A percentile compares a stretch with the other conserved stretches of the same genome.
Conservation (phyloP, 2,113 vertebrate species). For the Boulengeromyrus knoepffleri region DNA sequence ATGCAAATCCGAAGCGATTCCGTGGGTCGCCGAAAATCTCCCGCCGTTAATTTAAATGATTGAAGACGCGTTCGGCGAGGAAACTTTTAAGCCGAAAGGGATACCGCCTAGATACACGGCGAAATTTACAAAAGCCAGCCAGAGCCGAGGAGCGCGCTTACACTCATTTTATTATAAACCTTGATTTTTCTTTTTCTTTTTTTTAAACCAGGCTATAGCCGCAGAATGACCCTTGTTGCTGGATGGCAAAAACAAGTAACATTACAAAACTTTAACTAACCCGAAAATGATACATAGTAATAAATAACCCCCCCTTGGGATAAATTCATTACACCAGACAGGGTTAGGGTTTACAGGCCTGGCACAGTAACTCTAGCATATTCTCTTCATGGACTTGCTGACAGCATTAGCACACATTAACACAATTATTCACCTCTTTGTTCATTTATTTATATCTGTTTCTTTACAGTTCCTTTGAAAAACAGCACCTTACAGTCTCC, state of each 20-base stretch:
- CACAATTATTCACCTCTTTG: not conserved
- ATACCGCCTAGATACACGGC: not conserved
- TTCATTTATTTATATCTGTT: not conserved
- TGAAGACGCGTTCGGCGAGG: conserved; percentile 24
- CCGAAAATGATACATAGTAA: not conserved
- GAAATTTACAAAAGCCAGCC: not conserved
- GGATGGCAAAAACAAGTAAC: not conserved
- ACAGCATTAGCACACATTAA: not conserved
- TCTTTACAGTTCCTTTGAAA: not conserved
- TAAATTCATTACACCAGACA: not conserved
- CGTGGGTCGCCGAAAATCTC: conserved; percentile 14
- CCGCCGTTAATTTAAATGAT: conserved; percentile 30
- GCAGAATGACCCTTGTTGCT: not conserved
- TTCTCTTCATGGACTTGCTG: not conserved
- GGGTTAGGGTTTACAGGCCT: not conserved
- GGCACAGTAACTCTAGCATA: not conserved
- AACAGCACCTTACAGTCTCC: not conserved
- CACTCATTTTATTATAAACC: not conserved
- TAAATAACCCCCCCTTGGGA: not conserved
- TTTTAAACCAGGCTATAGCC: not conserved
- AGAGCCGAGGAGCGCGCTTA: not conserved
- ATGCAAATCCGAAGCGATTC: conserved; percentile 19
- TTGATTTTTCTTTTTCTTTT: not conserved
- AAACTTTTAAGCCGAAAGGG: conserved; percentile 9
- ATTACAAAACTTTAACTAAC: not conserved